Evolutionary conservation across 1,140 invertebrate species (phyloP), one percentile per base, ranked within the genome.

Genomic region (Drosophila cardini): DNA sequence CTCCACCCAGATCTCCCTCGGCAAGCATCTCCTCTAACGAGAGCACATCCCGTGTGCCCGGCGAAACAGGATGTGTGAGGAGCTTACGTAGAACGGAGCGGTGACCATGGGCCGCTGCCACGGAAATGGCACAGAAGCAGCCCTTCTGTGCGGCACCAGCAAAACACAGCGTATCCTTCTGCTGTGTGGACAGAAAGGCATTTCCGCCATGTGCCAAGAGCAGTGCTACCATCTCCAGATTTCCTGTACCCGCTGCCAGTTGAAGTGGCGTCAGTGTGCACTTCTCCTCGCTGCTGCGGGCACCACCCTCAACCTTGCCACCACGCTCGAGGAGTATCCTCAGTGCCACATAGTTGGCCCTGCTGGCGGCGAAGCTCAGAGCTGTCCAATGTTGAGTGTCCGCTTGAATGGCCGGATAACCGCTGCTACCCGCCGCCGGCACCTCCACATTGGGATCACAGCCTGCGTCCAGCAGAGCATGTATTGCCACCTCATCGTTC

Each of bases 11-110:
- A 78, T 92, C 93, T 80, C 96, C 97, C 93, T 98, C 97, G 0
- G 97, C 97, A 32, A 98, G 93, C 91, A 98, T 98, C 91, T 98
- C 97, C 91, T 98, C 97, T 50, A 98, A 93, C 0, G 96, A 97
- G 10, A 98, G 93, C 13, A 98, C 96, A 84, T 97, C 82, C 60
- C 95, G 94, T 2, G 93, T 94, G 16, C 93, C 93, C 5, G 95
- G 94, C 0, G 94, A 93, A 4, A 96, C 93, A 2, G 96, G 96
- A 85, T 97, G 96, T 0, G 96, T 95, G 16, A 98, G 92, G 2
- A 97, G 92, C 85, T 96, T 96, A 70, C 96, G 95, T 6, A 98
- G 92, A 63, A 96, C 95, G 1, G 94, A 93, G 57, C 96, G 93
- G 62, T 97, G 96, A 0, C 97, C 97, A 85, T 98, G 97, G 1